These are phyloP conservation scores for Stegophylla sp. DNA, from an alignment of 2,888 invertebrate genomes.

Conservation along the genomic window DNA sequence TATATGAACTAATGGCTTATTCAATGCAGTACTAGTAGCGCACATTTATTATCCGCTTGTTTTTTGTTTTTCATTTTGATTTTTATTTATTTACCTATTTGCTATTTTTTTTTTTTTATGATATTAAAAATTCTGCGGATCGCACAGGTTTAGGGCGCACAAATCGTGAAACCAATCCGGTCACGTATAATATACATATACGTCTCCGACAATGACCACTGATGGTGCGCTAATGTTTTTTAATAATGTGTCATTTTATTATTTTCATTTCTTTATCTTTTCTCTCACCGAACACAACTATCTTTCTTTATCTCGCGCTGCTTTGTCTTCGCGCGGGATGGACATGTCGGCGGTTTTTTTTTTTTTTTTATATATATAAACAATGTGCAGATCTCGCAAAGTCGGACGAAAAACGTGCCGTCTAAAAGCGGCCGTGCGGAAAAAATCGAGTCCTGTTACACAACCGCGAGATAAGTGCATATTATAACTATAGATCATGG, in stretches of 20 bases:
- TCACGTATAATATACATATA: slow-evolving; percentile 25
- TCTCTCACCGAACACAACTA: neutral
- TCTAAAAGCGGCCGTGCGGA: slow-evolving; percentile 54
- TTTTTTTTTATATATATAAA: too few relatives aligned
- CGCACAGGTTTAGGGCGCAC: neutral
- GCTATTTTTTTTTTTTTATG: neutral
- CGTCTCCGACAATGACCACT: slow-evolving; percentile 22
- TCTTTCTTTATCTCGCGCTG: neutral
- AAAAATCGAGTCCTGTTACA: slow-evolving; percentile 54
- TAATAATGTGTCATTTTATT: slow-evolving; percentile 48
- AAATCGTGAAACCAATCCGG: slow-evolving; percentile 44
- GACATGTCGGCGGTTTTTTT: slow-evolving; percentile 40
- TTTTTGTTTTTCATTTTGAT: too few relatives aligned
- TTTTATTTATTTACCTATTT: too few relatives aligned
- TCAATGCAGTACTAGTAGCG: neutral
- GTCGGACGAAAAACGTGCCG: slow-evolving; percentile 52
- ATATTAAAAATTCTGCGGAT: neutral
- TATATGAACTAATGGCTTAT: neutral
- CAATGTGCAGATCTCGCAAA: slow-evolving; percentile 41
- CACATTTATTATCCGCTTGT: neutral
- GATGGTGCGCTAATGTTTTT: slow-evolving; percentile 26
- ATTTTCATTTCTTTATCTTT: neutral
- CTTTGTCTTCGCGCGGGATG: neutral
- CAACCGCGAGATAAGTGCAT: slow-evolving; percentile 6
- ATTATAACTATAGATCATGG: neutral